Conservation (phyloP, 2,888 invertebrate species). For the Hypercompe scribonia region DNA sequence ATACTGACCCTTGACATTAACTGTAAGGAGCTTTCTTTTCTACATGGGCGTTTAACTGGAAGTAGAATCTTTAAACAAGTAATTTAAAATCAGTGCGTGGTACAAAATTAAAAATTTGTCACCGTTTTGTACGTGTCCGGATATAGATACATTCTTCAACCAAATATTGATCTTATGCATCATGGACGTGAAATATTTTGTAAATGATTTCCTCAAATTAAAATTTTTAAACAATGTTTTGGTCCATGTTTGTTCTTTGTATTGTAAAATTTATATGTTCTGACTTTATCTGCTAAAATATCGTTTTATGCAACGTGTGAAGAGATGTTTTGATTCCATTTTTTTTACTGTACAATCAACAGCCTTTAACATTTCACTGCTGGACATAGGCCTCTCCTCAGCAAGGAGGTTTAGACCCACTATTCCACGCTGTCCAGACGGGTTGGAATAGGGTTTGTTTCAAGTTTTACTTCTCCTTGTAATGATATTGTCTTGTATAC, state of each 20-base stretch:
- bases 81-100: constrained; percentile 8
- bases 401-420: too few species aligned
- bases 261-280: neutral
- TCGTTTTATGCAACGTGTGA: too few species aligned
- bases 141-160: constrained; percentile 3
- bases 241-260: neutral
- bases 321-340: too few species aligned
- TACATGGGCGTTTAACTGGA: constrained; percentile 1
- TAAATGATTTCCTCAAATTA: neutral
- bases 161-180: neutral
- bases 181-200: neutral
- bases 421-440: too few species aligned
- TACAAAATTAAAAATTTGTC: neutral
- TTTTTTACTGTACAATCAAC: too few species aligned
- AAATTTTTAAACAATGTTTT: too few species aligned
- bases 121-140: constrained; percentile 1
- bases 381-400: too few species aligned
- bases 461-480: too few species aligned
- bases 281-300: neutral
- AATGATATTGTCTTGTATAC: too few species aligned
- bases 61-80: constrained; percentile 14
- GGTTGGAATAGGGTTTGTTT: too few species aligned
- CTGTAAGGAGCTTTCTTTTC: constrained; percentile 7
- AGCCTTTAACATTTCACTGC: too few species aligned
- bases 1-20: constrained; percentile 8